These are phyloP conservation scores for Pammene fasciana DNA, from an alignment of 2,888 invertebrate species.

Conservation along the genomic window DNA sequence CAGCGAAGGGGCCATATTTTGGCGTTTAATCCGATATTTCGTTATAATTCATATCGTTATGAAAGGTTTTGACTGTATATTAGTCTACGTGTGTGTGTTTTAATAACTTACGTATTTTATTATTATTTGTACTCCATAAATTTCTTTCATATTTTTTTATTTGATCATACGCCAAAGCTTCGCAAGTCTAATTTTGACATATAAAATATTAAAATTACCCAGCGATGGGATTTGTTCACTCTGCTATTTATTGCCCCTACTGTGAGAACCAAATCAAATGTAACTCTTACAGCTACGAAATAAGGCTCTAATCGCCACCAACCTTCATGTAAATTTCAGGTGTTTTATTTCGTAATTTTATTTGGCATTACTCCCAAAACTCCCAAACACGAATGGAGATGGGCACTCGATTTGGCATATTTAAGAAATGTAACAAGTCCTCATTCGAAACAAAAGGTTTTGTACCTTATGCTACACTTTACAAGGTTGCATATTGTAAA, in stretches of 20 bases:
- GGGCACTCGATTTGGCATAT: conserved; percentile 14
- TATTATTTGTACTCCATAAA: neutral
- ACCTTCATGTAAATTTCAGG: neutral
- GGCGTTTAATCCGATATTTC: no score
- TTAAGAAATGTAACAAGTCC: conserved; percentile 4
- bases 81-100: no score
- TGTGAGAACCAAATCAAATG: neutral
- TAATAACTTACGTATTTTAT: neutral
- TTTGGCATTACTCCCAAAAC: conserved; percentile 37
- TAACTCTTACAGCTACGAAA: neutral
- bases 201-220: conserved; percentile 18
- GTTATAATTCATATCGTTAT: no score
- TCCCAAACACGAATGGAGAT: conserved; percentile 32
- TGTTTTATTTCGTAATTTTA: conserved; percentile 36
- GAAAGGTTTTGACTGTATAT: no score
- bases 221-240: neutral
- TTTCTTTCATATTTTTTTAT: neutral
- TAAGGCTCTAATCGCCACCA: neutral
- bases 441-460: neutral
- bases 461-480: neutral
- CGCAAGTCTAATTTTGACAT: conserved; percentile 14
- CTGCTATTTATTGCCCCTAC: conserved; percentile 13
- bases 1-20: no score
- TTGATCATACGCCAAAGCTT: neutral
- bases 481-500: neutral